These are phyloP conservation scores for Caranx ignobilis DNA, from an alignment of 2,113 vertebrate species.

Conservation along the genomic window DNA sequence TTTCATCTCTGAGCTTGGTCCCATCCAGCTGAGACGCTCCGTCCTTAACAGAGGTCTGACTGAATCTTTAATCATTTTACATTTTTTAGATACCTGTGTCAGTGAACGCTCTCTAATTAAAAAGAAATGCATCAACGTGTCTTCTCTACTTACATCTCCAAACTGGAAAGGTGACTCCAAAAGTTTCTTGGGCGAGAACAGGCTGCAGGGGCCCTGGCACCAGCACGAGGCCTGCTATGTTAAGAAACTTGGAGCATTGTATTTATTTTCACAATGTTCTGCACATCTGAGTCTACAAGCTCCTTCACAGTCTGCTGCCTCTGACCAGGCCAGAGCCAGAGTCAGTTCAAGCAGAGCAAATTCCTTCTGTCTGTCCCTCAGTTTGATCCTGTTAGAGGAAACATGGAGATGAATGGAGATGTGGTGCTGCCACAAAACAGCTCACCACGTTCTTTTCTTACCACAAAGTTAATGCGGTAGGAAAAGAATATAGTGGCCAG, in stretches of 20 bases:
- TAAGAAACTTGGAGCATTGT: constrained; percentile 12
- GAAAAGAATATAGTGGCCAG: neutral
- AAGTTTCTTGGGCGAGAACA: constrained; percentile 29
- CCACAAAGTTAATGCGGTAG: neutral
- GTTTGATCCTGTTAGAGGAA: constrained; percentile 20
- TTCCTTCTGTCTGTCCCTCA: constrained; percentile 22
- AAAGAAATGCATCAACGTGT: constrained; percentile 54
- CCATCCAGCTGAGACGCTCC: constrained; percentile 30
- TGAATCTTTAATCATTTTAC: constrained; percentile 57
- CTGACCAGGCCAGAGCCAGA: constrained; percentile 15
- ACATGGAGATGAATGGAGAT: constrained; percentile 6
- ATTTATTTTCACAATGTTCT: constrained; percentile 20
- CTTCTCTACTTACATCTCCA: constrained; percentile 18
- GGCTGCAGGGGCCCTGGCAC: neutral
- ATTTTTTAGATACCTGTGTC: constrained; percentile 66
- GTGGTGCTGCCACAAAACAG: neutral
- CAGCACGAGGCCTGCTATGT: constrained; percentile 13
- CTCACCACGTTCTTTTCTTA: neutral
- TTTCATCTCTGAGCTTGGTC: constrained; percentile 29
- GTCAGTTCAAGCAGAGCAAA: constrained; percentile 24
- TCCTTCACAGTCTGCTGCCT: constrained; percentile 42
- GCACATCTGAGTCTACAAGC: constrained; percentile 8
- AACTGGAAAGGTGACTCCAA: constrained; percentile 11
- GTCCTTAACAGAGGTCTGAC: constrained; percentile 40
- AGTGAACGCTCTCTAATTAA: constrained; percentile 53